Conservation (phyloP, 35 echinoderm and acorn worm genomes). For the Stichopus chloronotus region DNA sequence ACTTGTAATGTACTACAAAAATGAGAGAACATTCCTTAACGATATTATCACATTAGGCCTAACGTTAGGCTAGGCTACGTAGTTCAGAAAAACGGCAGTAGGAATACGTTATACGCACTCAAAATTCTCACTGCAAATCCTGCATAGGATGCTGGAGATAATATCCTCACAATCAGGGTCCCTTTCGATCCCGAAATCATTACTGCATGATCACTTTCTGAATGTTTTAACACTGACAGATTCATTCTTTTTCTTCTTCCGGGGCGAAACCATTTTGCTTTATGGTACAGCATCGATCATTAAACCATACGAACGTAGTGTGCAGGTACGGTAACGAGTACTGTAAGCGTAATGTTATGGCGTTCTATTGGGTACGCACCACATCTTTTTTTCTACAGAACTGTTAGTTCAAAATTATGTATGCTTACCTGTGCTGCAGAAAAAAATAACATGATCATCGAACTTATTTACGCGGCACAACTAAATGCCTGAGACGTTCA, state of each 20-base stretch:
- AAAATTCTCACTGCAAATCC: too few relatives aligned
- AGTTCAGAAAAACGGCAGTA: conserved; percentile 8
- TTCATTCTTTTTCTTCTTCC: neutral
- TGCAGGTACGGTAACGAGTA: neutral
- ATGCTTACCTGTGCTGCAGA: neutral
- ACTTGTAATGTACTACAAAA: too few relatives aligned
- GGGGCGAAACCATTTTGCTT: neutral
- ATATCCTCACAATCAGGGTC: too few relatives aligned
- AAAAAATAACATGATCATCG: neutral
- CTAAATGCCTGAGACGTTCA: neutral
- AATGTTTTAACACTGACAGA: conserved; percentile 4
- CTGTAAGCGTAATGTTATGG: neutral
- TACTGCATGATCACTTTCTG: neutral
- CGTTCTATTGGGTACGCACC: neutral
- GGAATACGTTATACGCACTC: too few relatives aligned
- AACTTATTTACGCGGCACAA: too few relatives aligned
- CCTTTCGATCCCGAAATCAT: neutral
- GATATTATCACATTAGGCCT: too few relatives aligned
- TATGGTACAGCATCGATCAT: neutral
- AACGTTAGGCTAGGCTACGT: conserved; percentile 7
- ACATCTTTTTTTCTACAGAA: neutral
- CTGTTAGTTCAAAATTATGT: neutral
- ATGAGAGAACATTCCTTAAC: too few relatives aligned
- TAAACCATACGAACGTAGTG: neutral
- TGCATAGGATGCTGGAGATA: too few relatives aligned